Evolutionary conservation across 2,888 invertebrate genomes (phyloP).

Genomic region (Ophioninae sp.): DNA sequence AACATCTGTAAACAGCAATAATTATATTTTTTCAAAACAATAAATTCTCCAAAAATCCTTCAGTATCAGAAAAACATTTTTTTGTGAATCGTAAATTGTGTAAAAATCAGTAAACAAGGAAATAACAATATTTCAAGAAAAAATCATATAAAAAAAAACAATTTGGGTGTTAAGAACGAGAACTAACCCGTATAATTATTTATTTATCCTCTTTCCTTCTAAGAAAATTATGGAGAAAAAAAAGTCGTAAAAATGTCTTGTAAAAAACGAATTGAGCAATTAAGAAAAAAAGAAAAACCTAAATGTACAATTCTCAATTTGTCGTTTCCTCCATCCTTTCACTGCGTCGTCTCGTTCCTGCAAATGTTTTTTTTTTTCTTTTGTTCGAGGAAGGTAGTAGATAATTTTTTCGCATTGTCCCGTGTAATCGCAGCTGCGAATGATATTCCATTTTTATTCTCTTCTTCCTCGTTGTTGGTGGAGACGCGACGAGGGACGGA

Average conservation of each 20-base stretch:
- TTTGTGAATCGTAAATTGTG: not conserved
- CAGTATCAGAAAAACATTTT: too few relatives aligned
- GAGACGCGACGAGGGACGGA: conserved; percentile 21
- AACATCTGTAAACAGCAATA: too few relatives aligned
- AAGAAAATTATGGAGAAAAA: not conserved
- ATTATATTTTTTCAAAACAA: too few relatives aligned
- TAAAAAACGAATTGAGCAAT: too few relatives aligned
- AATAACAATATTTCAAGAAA: not conserved
- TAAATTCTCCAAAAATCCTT: too few relatives aligned
- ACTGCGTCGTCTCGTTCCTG: not conserved
- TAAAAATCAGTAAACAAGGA: not conserved
- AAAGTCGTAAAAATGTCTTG: not conserved
- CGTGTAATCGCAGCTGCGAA: not conserved
- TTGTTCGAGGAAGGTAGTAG: not conserved
- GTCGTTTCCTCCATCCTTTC: not conserved
- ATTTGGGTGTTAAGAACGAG: too few relatives aligned
- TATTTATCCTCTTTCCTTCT: too few relatives aligned
- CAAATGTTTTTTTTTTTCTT: not conserved
- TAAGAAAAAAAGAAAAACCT: not conserved
- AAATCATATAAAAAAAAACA: too few relatives aligned
- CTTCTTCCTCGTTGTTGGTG: conserved; percentile 23
- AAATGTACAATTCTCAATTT: not conserved
- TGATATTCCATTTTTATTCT: conserved; percentile 4
- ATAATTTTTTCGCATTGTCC: conserved; percentile 1
- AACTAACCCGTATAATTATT: too few relatives aligned